phyloP scores from a whole-genome alignment of 2,888 invertebrate species.

The Spodoptera littoralis region DNA sequence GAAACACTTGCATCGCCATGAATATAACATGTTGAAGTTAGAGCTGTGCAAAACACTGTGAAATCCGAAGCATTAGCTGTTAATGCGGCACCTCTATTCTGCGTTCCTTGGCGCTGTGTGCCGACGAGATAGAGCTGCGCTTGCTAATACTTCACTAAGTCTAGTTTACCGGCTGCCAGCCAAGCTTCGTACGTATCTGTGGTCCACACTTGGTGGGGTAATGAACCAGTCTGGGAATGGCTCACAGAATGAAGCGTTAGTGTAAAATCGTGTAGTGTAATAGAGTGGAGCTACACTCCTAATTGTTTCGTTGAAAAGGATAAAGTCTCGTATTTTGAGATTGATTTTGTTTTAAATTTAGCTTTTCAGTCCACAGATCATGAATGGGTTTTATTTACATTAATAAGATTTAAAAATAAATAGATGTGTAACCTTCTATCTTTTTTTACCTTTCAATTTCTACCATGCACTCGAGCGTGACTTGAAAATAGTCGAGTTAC shows the following conservation, averaged over 20 bases:
- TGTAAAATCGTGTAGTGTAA: conserved; percentile 21
- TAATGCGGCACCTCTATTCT: conserved; percentile 45
- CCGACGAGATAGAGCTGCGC: conserved; percentile 62
- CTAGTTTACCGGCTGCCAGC: conserved; percentile 60
- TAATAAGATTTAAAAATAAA: too few relatives aligned
- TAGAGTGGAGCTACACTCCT: not conserved
- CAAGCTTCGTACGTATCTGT: conserved; percentile 65
- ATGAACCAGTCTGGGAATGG: conserved; percentile 57
- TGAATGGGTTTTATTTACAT: too few relatives aligned
- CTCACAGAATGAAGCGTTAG: conserved; percentile 35
- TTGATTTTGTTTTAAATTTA: conserved; percentile 12
- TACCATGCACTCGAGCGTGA: too few relatives aligned
- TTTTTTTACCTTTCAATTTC: too few relatives aligned
- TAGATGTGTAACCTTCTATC: too few relatives aligned
- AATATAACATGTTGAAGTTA: conserved; percentile 48
- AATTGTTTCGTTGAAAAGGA: conserved; percentile 31
- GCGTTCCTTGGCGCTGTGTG: conserved; percentile 51
- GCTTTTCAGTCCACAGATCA: not conserved
- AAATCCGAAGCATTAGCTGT: conserved; percentile 48
- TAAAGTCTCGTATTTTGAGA: conserved; percentile 16
- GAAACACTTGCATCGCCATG: conserved; percentile 28
- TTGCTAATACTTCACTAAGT: conserved; percentile 72
- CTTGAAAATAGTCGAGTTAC: too few relatives aligned
- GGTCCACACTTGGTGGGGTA: conserved; percentile 67
- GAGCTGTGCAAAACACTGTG: conserved; percentile 37